Base-by-base conservation (phyloP, 1,140 invertebrate genomes). In the Drosophila busckii region DNA sequence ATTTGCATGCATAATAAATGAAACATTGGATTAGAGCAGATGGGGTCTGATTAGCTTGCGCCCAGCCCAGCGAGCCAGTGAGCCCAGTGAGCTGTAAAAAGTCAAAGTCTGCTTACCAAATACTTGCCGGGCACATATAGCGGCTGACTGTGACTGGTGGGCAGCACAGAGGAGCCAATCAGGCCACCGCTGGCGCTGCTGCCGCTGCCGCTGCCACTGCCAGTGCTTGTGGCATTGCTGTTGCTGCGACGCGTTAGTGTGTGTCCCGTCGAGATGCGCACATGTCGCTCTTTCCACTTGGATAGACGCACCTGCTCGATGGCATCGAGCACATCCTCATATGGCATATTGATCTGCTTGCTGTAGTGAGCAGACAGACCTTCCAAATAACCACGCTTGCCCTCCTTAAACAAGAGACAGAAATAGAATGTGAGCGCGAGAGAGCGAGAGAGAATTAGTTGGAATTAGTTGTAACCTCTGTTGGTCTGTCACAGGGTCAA, bases 101-200 rank as follows among this genome's bases (percentile, higher is more conserved):
- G 41, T 59, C 56, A 59, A 45, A 34, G 58, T 35, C 22, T 61
- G 86, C 92, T 93, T 89, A 95, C 94, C 89, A 93, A 94, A 89
- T 96, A 95, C 90, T 95, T 95, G 86, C 94, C 94, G 56, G 94
- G 94, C 64, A 94, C 93, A 88, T 96, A 95, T 86, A 96, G 92
- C 34, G 94, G 93, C 87, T 95, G 93, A 28, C 85, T 87, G 58
- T 87, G 85, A 45, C 85, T 87, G 53, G 78, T 87, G 22, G 88
- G 88, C 64, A 89, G 71, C 31, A 86, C 70, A 25, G 88, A 82
- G 35, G 86, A 87, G 55, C 84, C 73, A n/a, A 80, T 80, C 26
- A 85, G 62, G 4, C 67, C 78, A 2, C 88, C 69, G 2, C 64
- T 58, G 1, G 37, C 22, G 4, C 35, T 29, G 12, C 42, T 37